phyloP scores from a whole-genome alignment of 2,113 vertebrate genomes.

The Cochlearius cochlearius region DNA sequence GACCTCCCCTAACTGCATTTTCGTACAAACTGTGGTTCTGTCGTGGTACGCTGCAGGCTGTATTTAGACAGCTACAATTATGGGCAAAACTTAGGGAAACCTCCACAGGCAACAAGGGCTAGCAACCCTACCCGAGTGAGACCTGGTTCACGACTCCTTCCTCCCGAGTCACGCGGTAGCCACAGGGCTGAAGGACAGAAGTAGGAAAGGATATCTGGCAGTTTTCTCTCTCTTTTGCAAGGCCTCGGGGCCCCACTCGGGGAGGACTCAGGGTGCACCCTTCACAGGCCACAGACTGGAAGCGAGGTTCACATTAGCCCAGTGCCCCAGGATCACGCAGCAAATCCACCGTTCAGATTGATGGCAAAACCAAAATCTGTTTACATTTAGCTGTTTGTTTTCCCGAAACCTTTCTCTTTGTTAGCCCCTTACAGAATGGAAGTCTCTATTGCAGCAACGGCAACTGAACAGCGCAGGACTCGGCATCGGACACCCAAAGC shows the following conservation, averaged over 20 bases:
- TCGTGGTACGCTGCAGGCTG: accelerated
- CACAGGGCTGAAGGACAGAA: not conserved
- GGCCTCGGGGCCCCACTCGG: not conserved
- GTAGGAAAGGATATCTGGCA: not conserved
- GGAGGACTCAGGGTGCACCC: accelerated
- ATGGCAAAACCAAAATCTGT: not conserved
- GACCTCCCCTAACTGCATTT: not conserved
- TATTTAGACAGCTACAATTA: too few relatives aligned
- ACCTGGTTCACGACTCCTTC: not conserved
- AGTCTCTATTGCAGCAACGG: not conserved
- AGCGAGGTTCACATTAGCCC: not conserved
- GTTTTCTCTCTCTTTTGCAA: not conserved
- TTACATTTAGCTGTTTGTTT: not conserved
- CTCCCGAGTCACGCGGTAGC: not conserved
- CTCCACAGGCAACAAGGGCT: not conserved
- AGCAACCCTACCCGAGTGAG: not conserved
- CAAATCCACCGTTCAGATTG: not conserved
- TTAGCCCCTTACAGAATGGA: not conserved
- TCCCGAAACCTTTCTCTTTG: not conserved
- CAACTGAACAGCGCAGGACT: not conserved
- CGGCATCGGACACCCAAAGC: not conserved
- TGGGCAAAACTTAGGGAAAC: not conserved
- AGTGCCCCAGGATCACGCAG: not conserved
- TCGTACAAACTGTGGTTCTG: not conserved
- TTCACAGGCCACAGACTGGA: not conserved